Evolutionary conservation across 2,888 invertebrate species (phyloP), one percentile per base, ranked within the genome.

Genomic region (Scaptomyza cyrtandrae): DNA sequence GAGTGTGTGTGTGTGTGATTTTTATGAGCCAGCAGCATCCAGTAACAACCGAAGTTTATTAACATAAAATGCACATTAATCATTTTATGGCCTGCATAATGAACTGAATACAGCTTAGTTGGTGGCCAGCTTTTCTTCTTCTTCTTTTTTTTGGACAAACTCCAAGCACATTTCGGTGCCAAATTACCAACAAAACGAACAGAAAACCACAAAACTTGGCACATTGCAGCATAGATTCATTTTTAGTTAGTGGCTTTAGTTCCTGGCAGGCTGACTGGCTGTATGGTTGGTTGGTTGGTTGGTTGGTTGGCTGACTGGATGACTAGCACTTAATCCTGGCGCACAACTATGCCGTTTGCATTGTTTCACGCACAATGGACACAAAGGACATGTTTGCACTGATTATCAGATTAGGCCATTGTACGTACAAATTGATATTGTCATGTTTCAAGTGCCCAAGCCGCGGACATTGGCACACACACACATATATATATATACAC

Each of bases 301-400:
- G 79, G 71, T n/a, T n/a, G n/a, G 35, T 24, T 19, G 37, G 37
- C 10, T 50, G 50, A 19, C 71, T 73, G 79, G 71, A 58, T 79
- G 75, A 67, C 86, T 86, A 79, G 80, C 86, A 85, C 86, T 86
- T 89, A 89, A 90, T 90, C 84, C 89, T 86, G 89, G 90, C 89
- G 89, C 89, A 91, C 90, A 90, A 91, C 89, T 86, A 88, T 90
- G 88, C 89, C 88, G 89, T 89, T 87, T 84, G 81, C 89, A 89
- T 90, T 91, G 91, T 91, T 87, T 81, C 78, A 82, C 79, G 77
- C 84, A 92, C 90, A 91, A 91, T 89, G 90, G 88, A 81, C 85
- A 92, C 91, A 92, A 91, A 91, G 87, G 91, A 90, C 89, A 88
- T 91, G 91, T 91, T 91, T 91, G 90, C 90, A 90, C 90, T 91